phyloP scores from a whole-genome alignment of 2,113 vertebrate species.

The Chelonoidis abingdonii region DNA sequence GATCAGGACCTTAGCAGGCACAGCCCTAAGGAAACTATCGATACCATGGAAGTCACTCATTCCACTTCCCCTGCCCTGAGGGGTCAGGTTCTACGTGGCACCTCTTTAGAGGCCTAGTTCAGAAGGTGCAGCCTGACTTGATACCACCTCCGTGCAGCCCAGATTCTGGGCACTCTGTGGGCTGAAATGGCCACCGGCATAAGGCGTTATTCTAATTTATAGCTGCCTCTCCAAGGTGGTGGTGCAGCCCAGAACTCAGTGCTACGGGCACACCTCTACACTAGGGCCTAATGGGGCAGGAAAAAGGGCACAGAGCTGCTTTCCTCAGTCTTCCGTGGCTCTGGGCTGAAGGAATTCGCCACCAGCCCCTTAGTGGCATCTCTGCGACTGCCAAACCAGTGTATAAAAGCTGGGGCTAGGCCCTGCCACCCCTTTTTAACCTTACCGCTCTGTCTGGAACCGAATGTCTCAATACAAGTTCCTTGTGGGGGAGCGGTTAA shows the following conservation, averaged over 20 bases:
- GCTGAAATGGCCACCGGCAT: neutral
- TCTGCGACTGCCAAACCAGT: neutral
- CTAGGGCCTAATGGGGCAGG: neutral
- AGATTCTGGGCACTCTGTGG: neutral
- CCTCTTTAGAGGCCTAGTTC: neutral
- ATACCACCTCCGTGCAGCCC: neutral
- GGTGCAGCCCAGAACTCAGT: neutral
- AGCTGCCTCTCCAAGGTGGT: neutral
- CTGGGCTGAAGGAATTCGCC: neutral
- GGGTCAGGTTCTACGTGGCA: neutral
- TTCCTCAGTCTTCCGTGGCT: neutral
- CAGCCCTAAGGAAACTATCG: neutral
- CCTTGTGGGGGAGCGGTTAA: neutral
- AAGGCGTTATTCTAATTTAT: neutral
- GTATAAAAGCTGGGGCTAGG: neutral
- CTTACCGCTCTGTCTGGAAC: neutral
- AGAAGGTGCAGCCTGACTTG: neutral
- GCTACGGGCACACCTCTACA: neutral
- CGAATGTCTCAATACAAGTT: neutral
- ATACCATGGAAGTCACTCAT: neutral
- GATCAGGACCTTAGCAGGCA: neutral
- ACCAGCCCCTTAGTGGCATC: neutral
- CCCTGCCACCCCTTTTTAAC: neutral
- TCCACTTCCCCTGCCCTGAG: neutral
- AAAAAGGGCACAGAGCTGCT: neutral